These are phyloP conservation scores for Latrodectus geometricus DNA, from an alignment of 1,140 invertebrate genomes.

Conservation along the genomic window DNA sequence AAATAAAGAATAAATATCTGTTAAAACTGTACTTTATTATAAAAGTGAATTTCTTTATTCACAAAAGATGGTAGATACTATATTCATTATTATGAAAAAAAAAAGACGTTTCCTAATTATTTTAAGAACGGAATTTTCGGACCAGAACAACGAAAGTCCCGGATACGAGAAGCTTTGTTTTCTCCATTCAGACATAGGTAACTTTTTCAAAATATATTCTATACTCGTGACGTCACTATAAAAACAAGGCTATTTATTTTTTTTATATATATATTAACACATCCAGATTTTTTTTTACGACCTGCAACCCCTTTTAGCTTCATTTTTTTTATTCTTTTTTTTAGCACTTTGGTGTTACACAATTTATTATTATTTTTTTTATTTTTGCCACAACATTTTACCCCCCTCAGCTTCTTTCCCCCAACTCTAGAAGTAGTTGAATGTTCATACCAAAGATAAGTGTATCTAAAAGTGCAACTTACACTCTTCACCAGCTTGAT, in stretches of 20 bases:
- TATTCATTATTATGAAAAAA: not conserved
- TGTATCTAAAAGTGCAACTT: slow-evolving; percentile 54
- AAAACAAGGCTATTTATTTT: not conserved
- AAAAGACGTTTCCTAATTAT: slow-evolving; percentile 16
- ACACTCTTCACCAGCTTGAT: slow-evolving; percentile 41
- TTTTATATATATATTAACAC: slow-evolving; percentile 5
- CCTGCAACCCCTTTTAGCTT: slow-evolving; percentile 23
- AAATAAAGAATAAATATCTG: no score
- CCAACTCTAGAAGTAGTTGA: slow-evolving; percentile 21
- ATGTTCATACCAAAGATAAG: slow-evolving; percentile 41
- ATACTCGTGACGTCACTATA: slow-evolving; percentile 31
- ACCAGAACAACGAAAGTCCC: not conserved
- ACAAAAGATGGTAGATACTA: not conserved
- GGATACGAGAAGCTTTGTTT: slow-evolving; percentile 26
- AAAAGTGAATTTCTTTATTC: no score
- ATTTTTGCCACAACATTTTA: not conserved
- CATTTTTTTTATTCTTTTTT: not conserved
- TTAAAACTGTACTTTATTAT: no score
- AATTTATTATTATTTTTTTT: no score
- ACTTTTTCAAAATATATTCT: slow-evolving; percentile 41
- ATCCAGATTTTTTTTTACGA: slow-evolving; percentile 31
- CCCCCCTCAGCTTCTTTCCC: not conserved
- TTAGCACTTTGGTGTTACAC: not conserved
- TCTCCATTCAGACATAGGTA: not conserved
- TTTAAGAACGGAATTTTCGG: not conserved